Evolutionary conservation across 2,797 vertebrate genomes (phyloP).

Genomic region (Chaetophractus vellerosus): DNA sequence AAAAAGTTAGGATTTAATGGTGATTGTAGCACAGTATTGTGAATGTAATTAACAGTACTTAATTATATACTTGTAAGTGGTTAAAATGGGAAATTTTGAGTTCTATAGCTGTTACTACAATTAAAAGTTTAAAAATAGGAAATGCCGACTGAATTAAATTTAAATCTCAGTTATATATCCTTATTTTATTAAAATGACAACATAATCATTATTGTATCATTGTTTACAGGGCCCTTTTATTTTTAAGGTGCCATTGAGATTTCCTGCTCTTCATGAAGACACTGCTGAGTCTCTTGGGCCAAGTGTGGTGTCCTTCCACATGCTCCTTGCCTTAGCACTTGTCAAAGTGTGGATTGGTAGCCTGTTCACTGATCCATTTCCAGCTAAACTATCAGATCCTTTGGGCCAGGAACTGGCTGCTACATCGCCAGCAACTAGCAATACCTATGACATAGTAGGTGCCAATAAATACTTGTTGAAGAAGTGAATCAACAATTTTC

Average conservation of each 20-base stretch:
- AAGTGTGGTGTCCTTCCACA: neutral
- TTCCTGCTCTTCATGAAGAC: neutral
- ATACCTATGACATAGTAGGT: neutral
- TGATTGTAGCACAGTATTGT: no score
- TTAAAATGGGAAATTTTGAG: no score
- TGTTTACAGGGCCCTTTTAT: neutral
- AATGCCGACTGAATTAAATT: conserved; percentile 29
- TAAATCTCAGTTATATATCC: conserved; percentile 43
- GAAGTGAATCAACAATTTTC: neutral
- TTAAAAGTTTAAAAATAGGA: neutral
- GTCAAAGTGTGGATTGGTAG: neutral
- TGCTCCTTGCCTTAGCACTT: neutral
- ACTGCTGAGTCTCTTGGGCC: neutral
- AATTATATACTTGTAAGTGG: no score
- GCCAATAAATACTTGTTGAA: neutral
- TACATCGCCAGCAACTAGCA: neutral
- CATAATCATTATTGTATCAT: neutral
- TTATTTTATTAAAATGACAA: conserved; percentile 24
- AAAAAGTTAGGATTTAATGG: no score
- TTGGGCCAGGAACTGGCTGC: neutral
- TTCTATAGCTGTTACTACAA: no score
- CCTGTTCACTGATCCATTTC: neutral
- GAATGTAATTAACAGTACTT: no score
- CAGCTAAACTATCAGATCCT: neutral
- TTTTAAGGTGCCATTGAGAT: neutral